Conservation (phyloP, 2,113 vertebrate genomes). For the Indicator indicator region DNA sequence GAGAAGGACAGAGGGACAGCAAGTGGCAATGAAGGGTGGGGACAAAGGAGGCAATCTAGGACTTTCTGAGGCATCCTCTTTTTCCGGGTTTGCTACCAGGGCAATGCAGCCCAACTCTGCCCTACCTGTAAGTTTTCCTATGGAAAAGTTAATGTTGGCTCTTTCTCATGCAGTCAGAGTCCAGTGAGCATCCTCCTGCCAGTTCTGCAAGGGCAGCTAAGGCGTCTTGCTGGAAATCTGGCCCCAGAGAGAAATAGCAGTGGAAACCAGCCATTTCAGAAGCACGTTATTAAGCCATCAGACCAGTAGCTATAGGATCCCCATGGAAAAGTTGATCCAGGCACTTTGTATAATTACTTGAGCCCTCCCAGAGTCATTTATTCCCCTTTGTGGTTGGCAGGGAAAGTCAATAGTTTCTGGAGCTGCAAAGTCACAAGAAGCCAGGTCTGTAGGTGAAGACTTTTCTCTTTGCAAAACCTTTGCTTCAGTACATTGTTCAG, state of each 20-base stretch:
- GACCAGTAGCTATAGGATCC: constrained; percentile 59
- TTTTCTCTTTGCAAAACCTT: constrained; percentile 59
- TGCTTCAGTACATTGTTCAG: constrained; percentile 34
- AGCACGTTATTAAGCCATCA: constrained; percentile 60
- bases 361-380: constrained; percentile 54
- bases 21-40: neutral
- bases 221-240: constrained; percentile 58
- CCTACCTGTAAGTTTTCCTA: constrained; percentile 41
- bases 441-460: constrained; percentile 67
- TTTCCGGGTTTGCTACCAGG: constrained; percentile 1
- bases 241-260: constrained; percentile 52
- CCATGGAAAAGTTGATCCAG: constrained; percentile 46
- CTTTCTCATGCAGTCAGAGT: neutral
- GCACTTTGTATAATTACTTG: constrained; percentile 50
- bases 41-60: neutral
- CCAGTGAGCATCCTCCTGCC: constrained; percentile 29
- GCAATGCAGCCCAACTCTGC: neutral
- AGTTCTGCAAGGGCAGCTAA: constrained; percentile 60
- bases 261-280: constrained; percentile 57
- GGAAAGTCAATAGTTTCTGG: constrained; percentile 34
- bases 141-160: constrained; percentile 53
- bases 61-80: neutral
- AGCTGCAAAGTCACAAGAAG: constrained; percentile 53
- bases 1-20: neutral
- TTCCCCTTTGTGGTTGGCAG: constrained; percentile 54